A percentile compares a stretch with the other conserved stretches of the same genome.
Evolutionary conservation across 2,888 invertebrate genomes (phyloP).

Genomic region (Leptopilina drosophilae): DNA sequence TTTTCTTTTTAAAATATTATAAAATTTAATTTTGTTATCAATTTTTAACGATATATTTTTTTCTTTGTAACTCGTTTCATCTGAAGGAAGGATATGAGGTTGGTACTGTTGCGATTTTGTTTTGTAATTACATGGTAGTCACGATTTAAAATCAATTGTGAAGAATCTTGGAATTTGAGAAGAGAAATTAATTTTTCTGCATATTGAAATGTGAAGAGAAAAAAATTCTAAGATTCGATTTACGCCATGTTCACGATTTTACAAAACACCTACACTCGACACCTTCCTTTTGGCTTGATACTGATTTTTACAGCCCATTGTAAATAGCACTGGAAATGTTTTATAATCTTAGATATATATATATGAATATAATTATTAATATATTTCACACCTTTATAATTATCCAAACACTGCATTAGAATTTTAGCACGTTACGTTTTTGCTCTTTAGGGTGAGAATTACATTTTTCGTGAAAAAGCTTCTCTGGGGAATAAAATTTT

Average conservation of each 20-base stretch:
- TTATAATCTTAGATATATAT: neutral
- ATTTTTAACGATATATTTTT: slow-evolving; percentile 53
- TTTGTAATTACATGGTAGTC: slow-evolving; percentile 51
- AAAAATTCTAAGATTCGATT: slow-evolving; percentile 2
- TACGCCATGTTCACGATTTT: slow-evolving; percentile 36
- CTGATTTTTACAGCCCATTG: slow-evolving; percentile 3
- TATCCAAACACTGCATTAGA: slow-evolving; percentile 14
- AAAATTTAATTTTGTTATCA: neutral
- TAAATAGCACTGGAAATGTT: slow-evolving; percentile 14
- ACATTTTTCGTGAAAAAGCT: neutral
- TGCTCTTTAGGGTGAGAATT: slow-evolving; percentile 8
- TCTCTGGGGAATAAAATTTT: neutral
- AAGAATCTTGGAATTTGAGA: too few species aligned
- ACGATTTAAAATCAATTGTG: slow-evolving; percentile 20
- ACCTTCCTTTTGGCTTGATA: slow-evolving; percentile 11
- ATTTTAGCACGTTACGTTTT: neutral
- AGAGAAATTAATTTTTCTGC: neutral
- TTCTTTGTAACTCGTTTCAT: slow-evolving; percentile 65
- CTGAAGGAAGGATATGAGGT: slow-evolving; percentile 82
- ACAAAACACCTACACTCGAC: slow-evolving; percentile 39
- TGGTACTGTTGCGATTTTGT: slow-evolving; percentile 77
- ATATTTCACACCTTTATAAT: neutral
- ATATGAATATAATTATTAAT: neutral
- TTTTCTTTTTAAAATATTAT: neutral
- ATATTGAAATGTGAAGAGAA: too few species aligned